These are phyloP conservation scores for Protophormia terraenovae DNA, from an alignment of 2,888 invertebrate genomes.

Conservation along the genomic window DNA sequence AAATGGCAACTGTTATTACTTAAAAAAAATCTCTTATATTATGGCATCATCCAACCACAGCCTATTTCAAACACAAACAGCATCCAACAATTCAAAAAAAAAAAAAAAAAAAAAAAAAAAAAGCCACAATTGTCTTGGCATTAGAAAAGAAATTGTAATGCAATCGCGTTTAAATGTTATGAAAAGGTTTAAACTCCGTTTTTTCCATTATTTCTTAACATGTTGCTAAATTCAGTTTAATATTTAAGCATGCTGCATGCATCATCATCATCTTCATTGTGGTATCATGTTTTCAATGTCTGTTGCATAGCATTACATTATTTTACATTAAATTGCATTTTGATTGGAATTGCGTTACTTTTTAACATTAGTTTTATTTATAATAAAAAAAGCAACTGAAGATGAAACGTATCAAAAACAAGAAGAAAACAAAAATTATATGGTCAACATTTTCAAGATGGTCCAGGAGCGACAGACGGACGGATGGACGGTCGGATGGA, in stretches of 20 bases:
- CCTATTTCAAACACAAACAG: neutral
- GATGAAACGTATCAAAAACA: neutral
- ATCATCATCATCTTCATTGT: constrained; percentile 28
- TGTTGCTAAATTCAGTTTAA: constrained; percentile 30
- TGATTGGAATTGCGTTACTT: constrained; percentile 64
- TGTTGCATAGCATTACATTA: constrained; percentile 50
- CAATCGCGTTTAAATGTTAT: constrained; percentile 44
- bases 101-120: too few relatives aligned
- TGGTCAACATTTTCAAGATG: constrained; percentile 26
- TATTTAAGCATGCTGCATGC: constrained; percentile 34
- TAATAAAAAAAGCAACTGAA: neutral
- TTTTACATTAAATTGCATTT: constrained; percentile 63
- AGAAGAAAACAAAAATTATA: neutral
- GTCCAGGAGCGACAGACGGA: neutral
- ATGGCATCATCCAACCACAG: constrained; percentile 9
- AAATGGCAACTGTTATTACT: neutral
- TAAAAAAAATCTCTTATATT: constrained; percentile 1
- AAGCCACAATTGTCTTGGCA: constrained; percentile 48
- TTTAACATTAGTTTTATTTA: constrained; percentile 39
- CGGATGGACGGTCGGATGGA: neutral
- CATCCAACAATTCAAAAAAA: constrained; percentile 17
- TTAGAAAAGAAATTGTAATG: constrained; percentile 58
- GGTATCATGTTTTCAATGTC: constrained; percentile 44
- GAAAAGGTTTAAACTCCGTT: constrained; percentile 37
- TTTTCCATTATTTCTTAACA: neutral